Evolutionary conservation across 2,113 vertebrate species (phyloP).

Genomic region (Peromyscus maniculatus): DNA sequence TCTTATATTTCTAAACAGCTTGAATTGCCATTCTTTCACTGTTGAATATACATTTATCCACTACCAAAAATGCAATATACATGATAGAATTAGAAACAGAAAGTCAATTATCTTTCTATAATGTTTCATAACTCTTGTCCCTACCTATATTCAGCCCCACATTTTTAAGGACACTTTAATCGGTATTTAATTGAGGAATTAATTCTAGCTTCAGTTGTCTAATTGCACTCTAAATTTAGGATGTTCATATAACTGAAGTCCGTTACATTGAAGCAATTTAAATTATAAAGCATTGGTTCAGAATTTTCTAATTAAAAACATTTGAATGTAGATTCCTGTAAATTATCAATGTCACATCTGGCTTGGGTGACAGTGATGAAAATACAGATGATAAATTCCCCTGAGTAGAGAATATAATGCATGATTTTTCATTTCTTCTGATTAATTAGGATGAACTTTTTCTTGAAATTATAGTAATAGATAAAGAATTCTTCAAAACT

Average conservation of each 20-base stretch:
- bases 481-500: not conserved
- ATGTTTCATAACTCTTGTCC: not conserved
- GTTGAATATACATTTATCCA: not conserved
- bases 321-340: conserved; percentile 2
- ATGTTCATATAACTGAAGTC: not conserved
- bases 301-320: not conserved
- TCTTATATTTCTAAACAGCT: not conserved
- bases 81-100: not conserved
- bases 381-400: conserved; percentile 14
- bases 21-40: not conserved
- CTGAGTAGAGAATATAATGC: not conserved
- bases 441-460: not conserved
- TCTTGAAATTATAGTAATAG: not conserved
- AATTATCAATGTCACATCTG: conserved; percentile 28
- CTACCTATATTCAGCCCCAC: not conserved
- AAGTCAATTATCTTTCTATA: not conserved
- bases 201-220: not conserved
- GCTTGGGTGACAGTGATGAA: not conserved
- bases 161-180: not conserved
- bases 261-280: not conserved
- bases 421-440: not conserved
- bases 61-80: not conserved
- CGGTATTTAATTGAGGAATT: not conserved
- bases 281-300: not conserved
- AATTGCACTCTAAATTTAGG: not conserved